Evolutionary conservation across 92 coral and sea anemone genomes (phyloP).

Genomic region (Porites rus): DNA sequence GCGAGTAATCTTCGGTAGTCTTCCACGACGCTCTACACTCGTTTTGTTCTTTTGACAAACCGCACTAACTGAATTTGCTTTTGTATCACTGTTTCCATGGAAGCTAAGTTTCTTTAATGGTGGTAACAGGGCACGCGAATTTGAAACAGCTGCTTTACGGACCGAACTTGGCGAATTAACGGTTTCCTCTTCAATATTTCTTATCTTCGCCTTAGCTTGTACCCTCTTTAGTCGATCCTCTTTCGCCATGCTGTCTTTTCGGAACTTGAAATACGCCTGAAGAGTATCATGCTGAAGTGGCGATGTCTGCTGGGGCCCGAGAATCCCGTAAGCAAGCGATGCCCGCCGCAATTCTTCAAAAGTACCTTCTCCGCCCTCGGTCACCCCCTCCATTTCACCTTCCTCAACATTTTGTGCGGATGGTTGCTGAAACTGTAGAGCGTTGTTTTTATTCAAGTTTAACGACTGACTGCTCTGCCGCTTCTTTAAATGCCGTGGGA

Average conservation of each 20-base stretch:
- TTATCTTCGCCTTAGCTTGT: slow-evolving; percentile 55
- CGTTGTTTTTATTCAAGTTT: background rate
- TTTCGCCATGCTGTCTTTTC: slow-evolving; percentile 50
- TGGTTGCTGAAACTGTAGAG: background rate
- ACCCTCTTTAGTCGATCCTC: slow-evolving; percentile 61
- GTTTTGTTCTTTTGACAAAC: background rate
- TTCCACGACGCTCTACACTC: slow-evolving; percentile 8
- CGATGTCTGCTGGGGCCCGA: slow-evolving; percentile 1
- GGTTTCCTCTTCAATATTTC: slow-evolving; percentile 21
- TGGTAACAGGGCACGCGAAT: background rate
- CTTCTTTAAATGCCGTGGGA: slow-evolving; percentile 43
- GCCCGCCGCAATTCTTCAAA: slow-evolving; percentile 11
- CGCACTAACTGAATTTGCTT: background rate
- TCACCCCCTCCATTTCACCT: background rate
- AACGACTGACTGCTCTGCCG: slow-evolving; percentile 23
- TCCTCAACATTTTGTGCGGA: background rate
- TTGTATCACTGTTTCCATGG: background rate
- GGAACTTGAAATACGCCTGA: slow-evolving; percentile 56
- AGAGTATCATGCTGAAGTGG: slow-evolving; percentile 63
- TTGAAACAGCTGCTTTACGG: background rate
- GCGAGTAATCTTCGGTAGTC: slow-evolving; percentile 47
- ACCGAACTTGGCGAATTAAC: background rate
- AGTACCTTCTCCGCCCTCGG: background rate
- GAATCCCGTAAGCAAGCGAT: background rate
- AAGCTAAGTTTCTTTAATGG: background rate